Base-by-base conservation (phyloP, 2,888 invertebrate species). In the Pomacea canaliculata region DNA sequence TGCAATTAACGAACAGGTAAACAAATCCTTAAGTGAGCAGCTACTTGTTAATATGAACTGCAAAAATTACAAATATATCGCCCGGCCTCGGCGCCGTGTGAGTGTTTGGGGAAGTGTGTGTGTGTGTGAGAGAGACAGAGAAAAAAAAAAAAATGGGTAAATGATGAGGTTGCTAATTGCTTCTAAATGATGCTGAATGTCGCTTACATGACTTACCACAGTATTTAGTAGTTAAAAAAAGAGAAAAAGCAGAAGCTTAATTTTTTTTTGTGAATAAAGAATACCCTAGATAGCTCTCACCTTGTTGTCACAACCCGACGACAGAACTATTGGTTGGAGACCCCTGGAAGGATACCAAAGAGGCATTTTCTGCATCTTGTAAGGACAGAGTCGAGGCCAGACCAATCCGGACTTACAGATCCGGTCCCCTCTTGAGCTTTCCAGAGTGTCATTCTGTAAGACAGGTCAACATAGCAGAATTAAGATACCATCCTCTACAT, bases 401-500 rank as follows among this genome's bases (percentile, higher is more conserved):
- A n/a, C n/a, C n/a, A 86, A 56, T 84, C 85, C n/a, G n/a, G n/a
- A n/a, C n/a, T n/a, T 18, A 83, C 70, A 0, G 87, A 87, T n/a
- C n/a, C n/a, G n/a, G n/a, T n/a, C n/a, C n/a, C n/a, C n/a, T n/a
- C 76, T 87, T 87, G 76, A 88, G 82, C 88, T 87, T 37, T 86
- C 87, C 63, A 86, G 59, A 10, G 87, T 85, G 48, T 86, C 85
- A 71, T 78, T 48, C 80, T 80, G 80, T 5, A 37, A 70, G 73
- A 49, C 19, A 46, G 69, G 49, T 70, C 65, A 72, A 23, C 51
- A 67, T 16, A 56, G 12, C 51, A 56, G 8, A n/a, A 56, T 56
- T 13, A 56, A 56, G 51, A 56, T 13, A 16, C 10, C 12, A 56
- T n/a, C n/a, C n/a, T n/a, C n/a, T 56, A 56, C 51, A 56, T 56